These are phyloP conservation scores for Paraescarpia echinospica DNA, from an alignment of 1,140 invertebrate genomes.

Conservation along the genomic window DNA sequence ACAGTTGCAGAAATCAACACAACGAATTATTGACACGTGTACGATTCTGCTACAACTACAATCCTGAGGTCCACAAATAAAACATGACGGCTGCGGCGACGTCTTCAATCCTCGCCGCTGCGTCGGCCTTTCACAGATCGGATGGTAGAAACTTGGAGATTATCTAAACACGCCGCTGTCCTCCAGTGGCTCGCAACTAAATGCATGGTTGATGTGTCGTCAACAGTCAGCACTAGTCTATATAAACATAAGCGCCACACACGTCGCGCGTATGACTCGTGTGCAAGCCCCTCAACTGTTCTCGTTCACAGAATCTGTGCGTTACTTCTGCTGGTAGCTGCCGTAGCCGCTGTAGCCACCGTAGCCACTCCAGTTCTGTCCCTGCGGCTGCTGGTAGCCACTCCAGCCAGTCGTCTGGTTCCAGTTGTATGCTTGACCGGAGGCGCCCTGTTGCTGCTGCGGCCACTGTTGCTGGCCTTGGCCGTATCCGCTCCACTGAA, in stretches of 20 bases:
- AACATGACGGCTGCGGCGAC: not conserved
- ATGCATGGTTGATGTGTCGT: not conserved
- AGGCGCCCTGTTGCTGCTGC: not conserved
- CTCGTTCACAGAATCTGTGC: not conserved
- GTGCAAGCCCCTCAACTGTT: not conserved
- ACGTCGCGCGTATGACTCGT: not conserved
- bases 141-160: not conserved
- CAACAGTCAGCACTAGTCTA: not conserved
- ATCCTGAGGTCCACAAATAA: not conserved
- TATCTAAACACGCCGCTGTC: not conserved
- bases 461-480: conserved; percentile 21
- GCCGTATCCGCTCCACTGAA: conserved; percentile 4
- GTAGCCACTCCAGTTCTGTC: conserved; percentile 19
- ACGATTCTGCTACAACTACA: not conserved
- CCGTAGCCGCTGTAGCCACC: conserved; percentile 26
- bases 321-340: conserved; percentile 8
- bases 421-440: not conserved
- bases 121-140: not conserved
- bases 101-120: not conserved
- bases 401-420: conserved; percentile 11
- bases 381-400: not conserved
- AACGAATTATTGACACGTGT: not conserved
- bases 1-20: not conserved
- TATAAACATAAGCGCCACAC: not conserved
- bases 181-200: not conserved